A percentile compares a stretch with the other conserved stretches of the same genome.
phyloP scores from a whole-genome alignment of 2,888 invertebrate genomes.

The Eurytoma californica region DNA sequence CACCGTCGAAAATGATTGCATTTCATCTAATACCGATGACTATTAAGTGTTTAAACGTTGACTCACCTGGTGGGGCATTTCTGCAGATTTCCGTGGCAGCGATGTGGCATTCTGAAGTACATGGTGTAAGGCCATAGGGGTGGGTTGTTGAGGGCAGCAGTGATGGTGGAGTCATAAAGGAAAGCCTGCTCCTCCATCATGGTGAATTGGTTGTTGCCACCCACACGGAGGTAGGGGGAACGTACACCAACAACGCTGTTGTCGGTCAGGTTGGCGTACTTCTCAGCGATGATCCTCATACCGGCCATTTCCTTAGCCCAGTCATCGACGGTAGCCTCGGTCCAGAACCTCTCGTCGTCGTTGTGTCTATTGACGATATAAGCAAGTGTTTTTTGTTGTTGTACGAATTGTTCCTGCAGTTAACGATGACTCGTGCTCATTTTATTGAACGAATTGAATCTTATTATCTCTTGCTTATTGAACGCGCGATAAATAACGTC shows the following conservation, averaged over 20 bases:
- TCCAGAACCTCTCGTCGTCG: slow-evolving; percentile 94
- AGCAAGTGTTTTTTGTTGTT: not conserved
- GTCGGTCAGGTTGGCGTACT: slow-evolving; percentile 92
- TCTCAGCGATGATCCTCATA: slow-evolving; percentile 92
- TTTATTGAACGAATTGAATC: too few species aligned
- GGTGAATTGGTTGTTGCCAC: slow-evolving; percentile 96
- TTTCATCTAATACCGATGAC: too few species aligned
- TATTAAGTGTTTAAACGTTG: not conserved
- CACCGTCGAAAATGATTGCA: too few species aligned
- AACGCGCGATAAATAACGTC: not conserved
- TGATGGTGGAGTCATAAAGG: slow-evolving; percentile 96
- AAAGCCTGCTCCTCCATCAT: slow-evolving; percentile 98
- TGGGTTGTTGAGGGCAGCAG: slow-evolving; percentile 91
- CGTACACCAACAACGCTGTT: slow-evolving; percentile 94
- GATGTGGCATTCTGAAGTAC: slow-evolving; percentile 97
- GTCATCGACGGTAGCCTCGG: slow-evolving; percentile 92
- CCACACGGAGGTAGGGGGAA: slow-evolving; percentile 92
- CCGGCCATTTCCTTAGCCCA: slow-evolving; percentile 98
- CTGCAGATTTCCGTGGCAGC: slow-evolving; percentile 94
- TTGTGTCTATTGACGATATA: slow-evolving; percentile 82
- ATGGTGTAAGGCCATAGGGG: slow-evolving; percentile 99
- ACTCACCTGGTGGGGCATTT: slow-evolving; percentile 87
- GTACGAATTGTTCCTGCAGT: slow-evolving; percentile 1
- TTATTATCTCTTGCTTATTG: not conserved
- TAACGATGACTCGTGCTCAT: slow-evolving; percentile 8